Evolutionary conservation across 1,140 invertebrate genomes (phyloP).

Genomic region (Solenopsis fugax): DNA sequence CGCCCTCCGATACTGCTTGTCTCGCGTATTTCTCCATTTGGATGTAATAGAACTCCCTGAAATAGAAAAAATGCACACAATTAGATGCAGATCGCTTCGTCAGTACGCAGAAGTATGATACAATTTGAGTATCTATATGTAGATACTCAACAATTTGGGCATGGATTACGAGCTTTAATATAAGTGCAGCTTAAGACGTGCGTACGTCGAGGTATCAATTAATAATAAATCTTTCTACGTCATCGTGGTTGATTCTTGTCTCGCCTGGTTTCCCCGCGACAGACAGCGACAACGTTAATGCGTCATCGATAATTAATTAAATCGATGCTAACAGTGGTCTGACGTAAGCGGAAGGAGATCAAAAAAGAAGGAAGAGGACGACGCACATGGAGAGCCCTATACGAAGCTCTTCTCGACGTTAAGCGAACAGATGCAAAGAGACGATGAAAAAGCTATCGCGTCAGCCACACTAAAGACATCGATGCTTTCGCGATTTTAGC

Average conservation of each 20-base stretch:
- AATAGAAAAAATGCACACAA: constrained; percentile 78
- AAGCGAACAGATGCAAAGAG: constrained; percentile 75
- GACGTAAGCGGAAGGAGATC: constrained; percentile 71
- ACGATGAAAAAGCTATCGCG: constrained; percentile 76
- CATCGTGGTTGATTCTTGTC: constrained; percentile 60
- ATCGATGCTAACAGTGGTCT: constrained; percentile 77
- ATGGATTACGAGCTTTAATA: not conserved
- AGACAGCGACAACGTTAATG: constrained; percentile 67
- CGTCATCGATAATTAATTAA: constrained; percentile 79
- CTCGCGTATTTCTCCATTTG: constrained; percentile 99
- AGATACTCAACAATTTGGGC: not conserved
- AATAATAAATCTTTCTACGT: constrained; percentile 66
- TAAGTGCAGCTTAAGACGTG: not conserved
- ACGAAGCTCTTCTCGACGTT: constrained; percentile 70
- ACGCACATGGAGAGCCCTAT: constrained; percentile 70
- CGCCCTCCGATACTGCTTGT: constrained; percentile 98
- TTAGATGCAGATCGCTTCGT: constrained; percentile 25
- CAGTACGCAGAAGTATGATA: not conserved
- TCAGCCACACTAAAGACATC: constrained; percentile 79
- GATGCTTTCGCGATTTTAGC: constrained; percentile 47
- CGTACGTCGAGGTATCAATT: constrained; percentile 32
- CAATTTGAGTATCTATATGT: not conserved
- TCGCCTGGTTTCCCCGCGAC: constrained; percentile 39
- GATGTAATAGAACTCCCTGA: constrained; percentile 99
- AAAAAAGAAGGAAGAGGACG: constrained; percentile 66